Percentiles rank a stretch among this genome's conserved stretches.
These are phyloP conservation scores for Idaea straminata DNA, from an alignment of 2,888 invertebrate genomes.

Conservation along the genomic window DNA sequence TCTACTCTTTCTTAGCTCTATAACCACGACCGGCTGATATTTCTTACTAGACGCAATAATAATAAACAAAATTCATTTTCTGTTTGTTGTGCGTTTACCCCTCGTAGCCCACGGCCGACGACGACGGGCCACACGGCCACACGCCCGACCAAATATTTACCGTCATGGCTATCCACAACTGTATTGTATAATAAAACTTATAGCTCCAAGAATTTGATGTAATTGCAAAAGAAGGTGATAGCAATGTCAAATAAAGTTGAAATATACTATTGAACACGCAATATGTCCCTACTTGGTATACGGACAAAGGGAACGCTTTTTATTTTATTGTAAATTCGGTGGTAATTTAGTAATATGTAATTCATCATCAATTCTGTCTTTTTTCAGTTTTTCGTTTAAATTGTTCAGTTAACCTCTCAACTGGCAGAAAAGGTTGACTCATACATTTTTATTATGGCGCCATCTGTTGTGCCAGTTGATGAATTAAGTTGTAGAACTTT, in stretches of 20 bases:
- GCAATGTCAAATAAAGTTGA: background rate
- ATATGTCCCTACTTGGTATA: no score
- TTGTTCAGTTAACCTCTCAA: no score
- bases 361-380: no score
- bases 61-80: slow-evolving; percentile 21
- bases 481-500: no score
- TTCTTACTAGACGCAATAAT: slow-evolving; percentile 22
- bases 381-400: no score
- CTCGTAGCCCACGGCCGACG: background rate
- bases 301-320: no score
- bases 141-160: background rate
- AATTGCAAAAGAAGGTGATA: background rate
- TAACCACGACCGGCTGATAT: slow-evolving; percentile 1
- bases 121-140: background rate
- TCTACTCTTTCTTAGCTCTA: background rate
- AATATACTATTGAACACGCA: no score
- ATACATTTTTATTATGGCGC: no score
- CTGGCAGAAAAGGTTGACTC: no score
- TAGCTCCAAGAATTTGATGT: background rate
- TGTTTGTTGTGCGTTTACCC: background rate
- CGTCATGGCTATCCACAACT: background rate
- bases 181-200: background rate
- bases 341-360: no score
- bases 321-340: no score
- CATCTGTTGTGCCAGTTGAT: no score